Conservation (phyloP, 1,140 invertebrate species). For the Trypoxylus dichotomus region DNA sequence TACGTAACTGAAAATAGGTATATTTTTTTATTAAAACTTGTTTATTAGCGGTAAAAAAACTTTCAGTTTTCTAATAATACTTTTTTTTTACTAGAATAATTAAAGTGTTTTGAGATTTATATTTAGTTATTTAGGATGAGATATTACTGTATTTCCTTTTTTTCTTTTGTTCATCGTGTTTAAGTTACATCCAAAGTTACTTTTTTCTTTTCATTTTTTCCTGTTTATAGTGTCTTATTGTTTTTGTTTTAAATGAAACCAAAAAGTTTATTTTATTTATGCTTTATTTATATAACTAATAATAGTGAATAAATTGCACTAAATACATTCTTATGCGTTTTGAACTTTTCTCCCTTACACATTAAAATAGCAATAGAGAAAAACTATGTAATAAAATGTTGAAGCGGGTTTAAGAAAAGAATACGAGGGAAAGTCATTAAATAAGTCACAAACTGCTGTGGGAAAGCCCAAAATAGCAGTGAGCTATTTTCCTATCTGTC, state of each 20-base stretch:
- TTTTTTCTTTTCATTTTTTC: slow-evolving; percentile 4
- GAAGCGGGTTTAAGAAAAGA: no score
- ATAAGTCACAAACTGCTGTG: no score
- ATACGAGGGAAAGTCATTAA: no score
- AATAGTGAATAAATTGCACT: slow-evolving; percentile 31
- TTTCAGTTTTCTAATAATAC: neutral
- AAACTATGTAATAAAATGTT: no score
- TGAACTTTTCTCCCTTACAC: no score
- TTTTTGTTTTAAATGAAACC: slow-evolving; percentile 30
- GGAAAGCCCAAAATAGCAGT: no score
- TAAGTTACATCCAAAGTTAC: slow-evolving; percentile 3
- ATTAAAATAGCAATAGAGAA: no score
- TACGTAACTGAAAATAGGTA: neutral
- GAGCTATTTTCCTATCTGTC: no score
- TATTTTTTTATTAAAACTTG: slow-evolving; percentile 6
- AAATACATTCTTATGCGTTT: slow-evolving; percentile 7
- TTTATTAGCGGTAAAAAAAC: neutral
- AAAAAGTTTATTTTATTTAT: slow-evolving; percentile 33
- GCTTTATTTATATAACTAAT: slow-evolving; percentile 28
- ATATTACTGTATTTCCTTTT: neutral
- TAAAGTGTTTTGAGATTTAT: neutral
- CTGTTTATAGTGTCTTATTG: slow-evolving; percentile 26
- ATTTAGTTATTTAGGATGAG: neutral
- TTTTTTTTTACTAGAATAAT: neutral
- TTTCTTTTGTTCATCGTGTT: neutral